Evolutionary conservation across 1,140 invertebrate genomes (phyloP).

Genomic region (Armadillidium nasatum): DNA sequence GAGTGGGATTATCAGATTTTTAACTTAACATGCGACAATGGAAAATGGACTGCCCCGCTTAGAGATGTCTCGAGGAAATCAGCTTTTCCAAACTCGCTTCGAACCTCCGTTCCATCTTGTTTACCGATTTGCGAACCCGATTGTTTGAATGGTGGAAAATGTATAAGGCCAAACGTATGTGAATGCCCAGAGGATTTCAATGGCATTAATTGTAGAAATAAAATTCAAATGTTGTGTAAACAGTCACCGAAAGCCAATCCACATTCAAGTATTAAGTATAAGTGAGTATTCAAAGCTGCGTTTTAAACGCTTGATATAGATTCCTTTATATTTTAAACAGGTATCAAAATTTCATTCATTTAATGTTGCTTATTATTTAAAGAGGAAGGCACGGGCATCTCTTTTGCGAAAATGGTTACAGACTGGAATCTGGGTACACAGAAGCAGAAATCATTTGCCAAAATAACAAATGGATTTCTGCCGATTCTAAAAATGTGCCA

Average conservation of each 20-base stretch:
- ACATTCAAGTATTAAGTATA: neutral
- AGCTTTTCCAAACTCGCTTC: neutral
- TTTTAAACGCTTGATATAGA: neutral
- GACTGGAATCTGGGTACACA: neutral
- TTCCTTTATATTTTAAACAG: neutral
- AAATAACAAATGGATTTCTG: neutral
- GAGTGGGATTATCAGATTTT: neutral
- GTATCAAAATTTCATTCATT: neutral
- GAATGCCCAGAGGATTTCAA: slow-evolving; percentile 1
- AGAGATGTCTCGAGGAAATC: neutral
- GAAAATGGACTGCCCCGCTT: neutral
- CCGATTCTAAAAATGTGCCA: neutral
- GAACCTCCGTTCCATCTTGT: neutral
- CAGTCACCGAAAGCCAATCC: neutral
- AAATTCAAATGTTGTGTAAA: neutral
- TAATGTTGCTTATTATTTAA: neutral
- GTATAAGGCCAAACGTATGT: slow-evolving; percentile 2
- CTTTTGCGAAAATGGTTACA: neutral
- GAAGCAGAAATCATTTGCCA: neutral
- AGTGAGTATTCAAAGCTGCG: neutral
- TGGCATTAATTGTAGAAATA: neutral
- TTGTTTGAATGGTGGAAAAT: slow-evolving; percentile 22
- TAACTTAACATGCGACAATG: neutral
- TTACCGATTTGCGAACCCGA: slow-evolving; percentile 1
- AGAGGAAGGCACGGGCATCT: neutral